phyloP scores from a whole-genome alignment of 2,797 vertebrate genomes.

The Crax fasciolata region DNA sequence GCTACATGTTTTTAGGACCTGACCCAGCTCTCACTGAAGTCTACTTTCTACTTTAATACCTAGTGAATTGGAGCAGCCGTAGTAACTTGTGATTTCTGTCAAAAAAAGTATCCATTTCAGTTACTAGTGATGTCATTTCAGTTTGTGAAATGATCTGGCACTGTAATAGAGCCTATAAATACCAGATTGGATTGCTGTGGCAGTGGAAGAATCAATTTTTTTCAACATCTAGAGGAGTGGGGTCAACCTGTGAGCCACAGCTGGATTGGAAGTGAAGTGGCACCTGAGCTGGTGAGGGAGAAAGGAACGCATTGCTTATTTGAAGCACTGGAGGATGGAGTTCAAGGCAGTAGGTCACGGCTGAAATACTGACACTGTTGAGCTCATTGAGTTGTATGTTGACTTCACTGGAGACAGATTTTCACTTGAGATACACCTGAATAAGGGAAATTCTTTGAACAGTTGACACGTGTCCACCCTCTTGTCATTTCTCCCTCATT shows the following conservation, averaged over 20 bases:
- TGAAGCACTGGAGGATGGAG: neutral
- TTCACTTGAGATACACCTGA: conserved; percentile 47
- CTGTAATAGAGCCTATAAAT: neutral
- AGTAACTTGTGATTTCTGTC: neutral
- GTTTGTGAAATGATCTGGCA: neutral
- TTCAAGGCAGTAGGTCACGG: neutral
- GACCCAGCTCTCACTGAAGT: neutral
- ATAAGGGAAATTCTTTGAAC: conserved; percentile 38
- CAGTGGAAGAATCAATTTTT: neutral
- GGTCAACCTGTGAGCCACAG: neutral
- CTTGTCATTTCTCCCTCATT: conserved; percentile 19
- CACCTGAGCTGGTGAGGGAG: neutral
- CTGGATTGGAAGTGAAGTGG: neutral
- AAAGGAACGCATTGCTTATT: neutral
- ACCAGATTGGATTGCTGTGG: neutral
- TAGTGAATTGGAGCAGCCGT: neutral
- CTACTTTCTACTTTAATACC: neutral
- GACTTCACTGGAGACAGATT: conserved; percentile 8
- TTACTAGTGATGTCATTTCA: neutral
- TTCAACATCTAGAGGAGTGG: neutral
- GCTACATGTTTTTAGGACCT: neutral
- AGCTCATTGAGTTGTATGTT: neutral
- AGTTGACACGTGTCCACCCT: conserved; percentile 13
- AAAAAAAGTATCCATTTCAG: neutral
- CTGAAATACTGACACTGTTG: neutral